Conservation (phyloP, 2,113 vertebrate species). For the Cyphomyrus plagiostoma region DNA sequence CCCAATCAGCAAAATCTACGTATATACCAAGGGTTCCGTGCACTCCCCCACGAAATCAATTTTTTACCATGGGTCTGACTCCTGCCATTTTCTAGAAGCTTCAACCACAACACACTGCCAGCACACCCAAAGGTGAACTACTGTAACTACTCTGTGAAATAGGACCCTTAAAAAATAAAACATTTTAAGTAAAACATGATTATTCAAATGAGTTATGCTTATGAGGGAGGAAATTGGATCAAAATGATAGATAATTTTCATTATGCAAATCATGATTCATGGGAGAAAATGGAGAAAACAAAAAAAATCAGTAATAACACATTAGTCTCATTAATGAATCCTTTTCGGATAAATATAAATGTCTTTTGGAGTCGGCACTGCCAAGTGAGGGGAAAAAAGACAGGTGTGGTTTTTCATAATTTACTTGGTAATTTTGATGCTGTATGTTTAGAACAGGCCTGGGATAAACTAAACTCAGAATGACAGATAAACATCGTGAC, state of each 20-base stretch:
- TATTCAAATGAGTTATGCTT: background rate
- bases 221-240: background rate
- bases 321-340: conserved; percentile 4
- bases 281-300: conserved; percentile 10
- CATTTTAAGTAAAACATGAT: background rate
- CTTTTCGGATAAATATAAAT: background rate
- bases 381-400: background rate
- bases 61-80: background rate
- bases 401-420: conserved; percentile 1
- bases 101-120: background rate
- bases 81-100: background rate
- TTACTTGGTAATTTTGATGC: background rate
- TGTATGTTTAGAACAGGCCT: background rate
- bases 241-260: conserved; percentile 1
- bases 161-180: background rate
- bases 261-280: background rate
- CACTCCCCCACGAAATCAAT: background rate
- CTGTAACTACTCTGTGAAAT: background rate
- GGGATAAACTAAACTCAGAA: background rate
- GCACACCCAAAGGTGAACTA: background rate
- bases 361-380: background rate
- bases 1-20: too few species aligned
- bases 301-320: conserved; percentile 2
- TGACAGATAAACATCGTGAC: background rate
- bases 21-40: background rate